phyloP scores from a whole-genome alignment of 2,888 invertebrate genomes.

The Dasysyrphus tricinctus region DNA sequence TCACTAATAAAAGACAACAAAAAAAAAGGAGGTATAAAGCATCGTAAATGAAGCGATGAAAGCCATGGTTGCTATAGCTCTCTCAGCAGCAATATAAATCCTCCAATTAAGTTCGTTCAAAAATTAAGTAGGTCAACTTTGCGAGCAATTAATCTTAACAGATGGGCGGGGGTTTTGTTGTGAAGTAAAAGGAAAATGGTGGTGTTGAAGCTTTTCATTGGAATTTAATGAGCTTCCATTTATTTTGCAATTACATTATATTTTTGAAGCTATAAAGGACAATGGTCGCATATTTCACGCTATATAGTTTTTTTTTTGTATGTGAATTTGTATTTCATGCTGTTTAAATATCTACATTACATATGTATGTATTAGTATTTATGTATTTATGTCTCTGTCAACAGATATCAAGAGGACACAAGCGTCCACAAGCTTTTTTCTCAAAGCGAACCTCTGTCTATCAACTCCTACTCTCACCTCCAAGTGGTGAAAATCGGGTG shows the following conservation, averaged over 20 bases:
- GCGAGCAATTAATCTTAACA: conserved; percentile 45
- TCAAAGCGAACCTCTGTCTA: no score
- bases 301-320: no score
- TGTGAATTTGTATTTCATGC: no score
- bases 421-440: no score
- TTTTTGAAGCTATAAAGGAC: background rate
- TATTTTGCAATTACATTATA: conserved; percentile 15
- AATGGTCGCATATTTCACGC: background rate
- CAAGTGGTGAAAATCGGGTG: no score
- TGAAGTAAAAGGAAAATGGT: conserved; percentile 4
- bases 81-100: conserved; percentile 28
- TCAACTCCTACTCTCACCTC: no score
- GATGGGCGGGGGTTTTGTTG: background rate
- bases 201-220: conserved; percentile 27
- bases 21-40: background rate
- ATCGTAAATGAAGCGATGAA: conserved; percentile 17
- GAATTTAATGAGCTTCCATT: conserved; percentile 29
- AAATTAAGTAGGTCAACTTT: conserved; percentile 63
- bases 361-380: no score
- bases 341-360: no score
- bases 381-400: no score
- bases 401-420: no score
- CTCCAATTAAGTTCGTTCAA: conserved; percentile 53
- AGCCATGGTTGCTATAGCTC: background rate
- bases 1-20: background rate